Conservation (phyloP, 2,797 vertebrate species). For the Staurois parvus region DNA sequence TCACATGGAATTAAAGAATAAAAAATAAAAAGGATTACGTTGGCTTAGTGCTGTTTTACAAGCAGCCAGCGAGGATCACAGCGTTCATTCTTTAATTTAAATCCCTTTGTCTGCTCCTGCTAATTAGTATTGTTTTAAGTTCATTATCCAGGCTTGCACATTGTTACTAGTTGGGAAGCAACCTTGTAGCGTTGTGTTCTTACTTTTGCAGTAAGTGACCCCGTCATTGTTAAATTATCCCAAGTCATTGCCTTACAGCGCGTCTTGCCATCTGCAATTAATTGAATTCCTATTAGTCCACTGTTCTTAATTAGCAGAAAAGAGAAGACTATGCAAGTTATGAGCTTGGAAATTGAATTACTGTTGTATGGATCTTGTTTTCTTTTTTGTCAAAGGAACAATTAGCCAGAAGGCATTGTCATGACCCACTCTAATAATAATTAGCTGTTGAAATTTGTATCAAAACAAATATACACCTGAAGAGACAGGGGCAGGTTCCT, state of each 20-base stretch:
- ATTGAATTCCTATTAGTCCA: conserved; percentile 64
- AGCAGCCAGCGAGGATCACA: conserved; percentile 71
- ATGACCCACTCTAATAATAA: neutral
- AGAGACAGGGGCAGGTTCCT: neutral
- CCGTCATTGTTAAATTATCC: conserved; percentile 79
- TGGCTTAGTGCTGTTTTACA: conserved; percentile 87
- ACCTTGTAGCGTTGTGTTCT: conserved; percentile 83
- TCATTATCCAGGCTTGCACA: conserved; percentile 88
- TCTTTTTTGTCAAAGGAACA: neutral
- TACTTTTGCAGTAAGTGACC: conserved; percentile 87
- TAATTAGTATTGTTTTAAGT: conserved; percentile 99
- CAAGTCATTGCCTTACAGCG: conserved; percentile 75
- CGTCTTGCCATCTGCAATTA: conserved; percentile 63
- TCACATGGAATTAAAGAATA: conserved; percentile 70
- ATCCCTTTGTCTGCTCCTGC: conserved; percentile 90
- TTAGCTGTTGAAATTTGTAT: neutral
- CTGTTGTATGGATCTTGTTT: conserved; percentile 5
- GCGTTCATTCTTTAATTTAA: conserved; percentile 80
- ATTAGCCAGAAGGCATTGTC: conserved; percentile 20
- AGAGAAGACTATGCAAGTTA: neutral
- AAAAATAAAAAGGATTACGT: conserved; percentile 79
- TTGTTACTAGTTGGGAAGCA: conserved; percentile 82
- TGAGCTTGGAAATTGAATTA: neutral
- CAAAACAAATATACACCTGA: neutral
- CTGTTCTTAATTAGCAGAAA: conserved; percentile 64